Conservation (phyloP, 2,113 vertebrate genomes). For the Numida meleagris region DNA sequence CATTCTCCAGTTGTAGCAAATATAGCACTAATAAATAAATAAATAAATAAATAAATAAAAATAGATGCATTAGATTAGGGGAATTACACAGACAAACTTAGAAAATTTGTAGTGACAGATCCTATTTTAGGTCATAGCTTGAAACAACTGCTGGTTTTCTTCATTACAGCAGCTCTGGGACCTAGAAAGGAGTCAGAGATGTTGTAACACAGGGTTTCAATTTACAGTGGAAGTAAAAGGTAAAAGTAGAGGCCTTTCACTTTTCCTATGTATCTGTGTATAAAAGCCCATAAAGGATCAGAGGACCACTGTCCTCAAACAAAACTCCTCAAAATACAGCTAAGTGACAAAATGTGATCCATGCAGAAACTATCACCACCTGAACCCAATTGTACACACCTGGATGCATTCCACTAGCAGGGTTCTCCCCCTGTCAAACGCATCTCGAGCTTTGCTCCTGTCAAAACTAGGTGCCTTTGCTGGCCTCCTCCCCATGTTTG, state of each 20-base stretch:
- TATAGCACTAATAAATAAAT: background rate
- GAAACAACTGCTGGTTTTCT: background rate
- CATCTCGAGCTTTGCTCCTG: background rate
- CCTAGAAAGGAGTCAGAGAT: background rate
- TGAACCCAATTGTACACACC: too few species aligned
- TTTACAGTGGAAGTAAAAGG: background rate
- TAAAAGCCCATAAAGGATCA: background rate
- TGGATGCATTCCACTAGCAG: background rate
- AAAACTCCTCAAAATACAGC: background rate
- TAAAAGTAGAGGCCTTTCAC: background rate
- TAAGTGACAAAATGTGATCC: background rate
- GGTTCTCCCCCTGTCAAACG: background rate
- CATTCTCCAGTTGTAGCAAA: background rate
- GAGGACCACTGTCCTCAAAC: background rate
- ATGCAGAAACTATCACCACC: accelerated
- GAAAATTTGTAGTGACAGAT: background rate
- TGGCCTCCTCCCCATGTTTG: background rate
- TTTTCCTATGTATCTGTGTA: accelerated
- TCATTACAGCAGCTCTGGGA: background rate
- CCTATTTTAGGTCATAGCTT: background rate
- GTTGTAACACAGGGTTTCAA: background rate
- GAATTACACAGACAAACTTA: background rate
- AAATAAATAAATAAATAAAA: background rate
- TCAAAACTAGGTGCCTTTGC: background rate
- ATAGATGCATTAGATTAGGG: background rate